Evolutionary conservation across 2,113 vertebrate genomes (phyloP).

Genomic region (Jaculus jaculus): DNA sequence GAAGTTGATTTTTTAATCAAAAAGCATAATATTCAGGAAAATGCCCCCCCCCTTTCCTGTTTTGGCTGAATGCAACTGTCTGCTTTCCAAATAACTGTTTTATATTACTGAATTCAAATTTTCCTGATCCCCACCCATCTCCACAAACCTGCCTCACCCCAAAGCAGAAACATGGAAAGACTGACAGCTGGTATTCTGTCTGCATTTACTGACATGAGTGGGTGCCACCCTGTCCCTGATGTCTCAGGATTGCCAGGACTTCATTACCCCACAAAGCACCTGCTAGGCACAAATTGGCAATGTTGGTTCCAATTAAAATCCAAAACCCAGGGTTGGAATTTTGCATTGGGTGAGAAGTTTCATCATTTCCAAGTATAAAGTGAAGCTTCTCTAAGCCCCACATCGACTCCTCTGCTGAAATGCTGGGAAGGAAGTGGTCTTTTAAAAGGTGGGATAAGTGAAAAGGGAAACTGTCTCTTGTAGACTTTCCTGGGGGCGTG

Average conservation of each 20-base stretch:
- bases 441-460: conserved; percentile 46
- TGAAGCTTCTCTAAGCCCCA: background rate
- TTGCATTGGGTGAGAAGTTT: background rate
- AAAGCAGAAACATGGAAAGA: background rate
- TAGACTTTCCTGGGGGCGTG: background rate
- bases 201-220: background rate
- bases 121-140: background rate
- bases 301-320: background rate
- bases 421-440: background rate
- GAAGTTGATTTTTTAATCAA: background rate
- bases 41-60: background rate
- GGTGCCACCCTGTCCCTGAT: background rate
- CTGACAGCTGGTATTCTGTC: background rate
- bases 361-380: background rate
- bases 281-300: background rate
- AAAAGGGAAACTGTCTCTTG: background rate
- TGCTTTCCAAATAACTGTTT: background rate
- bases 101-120: background rate
- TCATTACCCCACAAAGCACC: background rate
- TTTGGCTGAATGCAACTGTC: background rate
- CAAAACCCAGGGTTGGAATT: background rate
- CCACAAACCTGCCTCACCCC: background rate
- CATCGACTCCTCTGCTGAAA: background rate
- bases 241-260: background rate
- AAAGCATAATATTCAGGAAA: background rate